phyloP scores from a whole-genome alignment of 2,797 vertebrate genomes.

The Chrysocyon brachyurus region DNA sequence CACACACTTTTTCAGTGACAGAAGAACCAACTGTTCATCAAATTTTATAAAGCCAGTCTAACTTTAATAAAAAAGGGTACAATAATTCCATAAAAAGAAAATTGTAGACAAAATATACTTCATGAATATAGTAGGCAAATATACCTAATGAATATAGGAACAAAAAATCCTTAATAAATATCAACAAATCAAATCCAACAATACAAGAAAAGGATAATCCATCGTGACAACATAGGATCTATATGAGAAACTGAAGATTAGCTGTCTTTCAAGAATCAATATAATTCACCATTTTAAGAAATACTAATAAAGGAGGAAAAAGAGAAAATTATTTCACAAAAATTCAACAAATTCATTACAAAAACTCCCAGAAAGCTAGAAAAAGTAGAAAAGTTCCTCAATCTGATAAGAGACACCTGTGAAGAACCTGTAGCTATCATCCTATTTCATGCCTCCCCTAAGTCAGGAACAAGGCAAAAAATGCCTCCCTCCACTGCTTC shows the following conservation, averaged over 20 bases:
- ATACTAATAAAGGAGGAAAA: not conserved
- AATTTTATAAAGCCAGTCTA: not conserved
- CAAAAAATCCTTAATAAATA: not conserved
- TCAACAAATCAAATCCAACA: not conserved
- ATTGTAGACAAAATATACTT: not conserved
- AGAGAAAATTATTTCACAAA: not conserved
- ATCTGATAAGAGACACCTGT: not conserved
- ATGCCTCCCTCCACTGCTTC: not conserved
- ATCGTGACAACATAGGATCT: not conserved
- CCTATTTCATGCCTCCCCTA: not conserved
- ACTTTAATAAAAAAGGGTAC: not conserved
- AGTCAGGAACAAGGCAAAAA: not conserved
- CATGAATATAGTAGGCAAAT: not conserved
- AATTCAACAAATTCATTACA: not conserved
- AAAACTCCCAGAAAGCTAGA: not conserved
- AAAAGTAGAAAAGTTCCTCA: not conserved
- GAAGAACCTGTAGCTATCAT: not conserved
- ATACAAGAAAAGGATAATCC: not conserved
- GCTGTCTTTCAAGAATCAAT: not conserved
- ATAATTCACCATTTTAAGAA: not conserved
- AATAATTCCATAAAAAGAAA: not conserved
- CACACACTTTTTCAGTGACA: not conserved
- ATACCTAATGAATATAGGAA: not conserved
- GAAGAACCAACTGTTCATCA: not conserved
- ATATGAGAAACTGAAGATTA: not conserved